Evolutionary conservation across 2,797 vertebrate genomes (phyloP).

Genomic region (Cryptoprocta ferox): DNA sequence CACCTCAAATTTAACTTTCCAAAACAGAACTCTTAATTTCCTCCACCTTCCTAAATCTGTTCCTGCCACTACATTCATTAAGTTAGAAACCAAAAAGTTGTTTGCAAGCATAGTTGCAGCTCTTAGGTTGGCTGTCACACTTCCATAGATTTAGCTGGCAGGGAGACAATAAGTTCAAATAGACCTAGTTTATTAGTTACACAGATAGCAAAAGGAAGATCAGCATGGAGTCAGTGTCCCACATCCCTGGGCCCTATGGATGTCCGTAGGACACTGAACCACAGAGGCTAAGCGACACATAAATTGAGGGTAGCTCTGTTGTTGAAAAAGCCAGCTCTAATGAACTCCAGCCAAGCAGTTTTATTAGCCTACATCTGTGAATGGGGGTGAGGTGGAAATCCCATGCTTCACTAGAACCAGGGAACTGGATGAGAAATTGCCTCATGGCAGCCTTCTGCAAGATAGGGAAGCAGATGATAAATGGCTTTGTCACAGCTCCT

Average conservation of each 20-base stretch:
- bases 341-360: neutral
- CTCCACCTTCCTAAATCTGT: neutral
- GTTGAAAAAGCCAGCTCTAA: neutral
- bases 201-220: neutral
- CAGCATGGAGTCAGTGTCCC: neutral
- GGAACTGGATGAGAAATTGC: neutral
- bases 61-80: neutral
- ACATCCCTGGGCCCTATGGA: neutral
- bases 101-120: neutral
- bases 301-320: neutral
- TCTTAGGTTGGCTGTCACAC: neutral
- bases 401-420: neutral
- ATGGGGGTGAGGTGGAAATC: neutral
- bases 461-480: neutral
- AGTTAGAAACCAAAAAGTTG: neutral
- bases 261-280: neutral
- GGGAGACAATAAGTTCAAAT: neutral
- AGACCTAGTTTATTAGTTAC: neutral
- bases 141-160: neutral
- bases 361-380: neutral
- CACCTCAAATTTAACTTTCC: neutral
- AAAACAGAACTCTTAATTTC: neutral
- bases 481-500: neutral
- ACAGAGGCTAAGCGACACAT: neutral
- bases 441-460: neutral